A percentile compares a stretch with the other conserved stretches of the same genome.
phyloP scores from a whole-genome alignment of 92 coral and sea anemone genomes.

The Chrysogorgia sp. region DNA sequence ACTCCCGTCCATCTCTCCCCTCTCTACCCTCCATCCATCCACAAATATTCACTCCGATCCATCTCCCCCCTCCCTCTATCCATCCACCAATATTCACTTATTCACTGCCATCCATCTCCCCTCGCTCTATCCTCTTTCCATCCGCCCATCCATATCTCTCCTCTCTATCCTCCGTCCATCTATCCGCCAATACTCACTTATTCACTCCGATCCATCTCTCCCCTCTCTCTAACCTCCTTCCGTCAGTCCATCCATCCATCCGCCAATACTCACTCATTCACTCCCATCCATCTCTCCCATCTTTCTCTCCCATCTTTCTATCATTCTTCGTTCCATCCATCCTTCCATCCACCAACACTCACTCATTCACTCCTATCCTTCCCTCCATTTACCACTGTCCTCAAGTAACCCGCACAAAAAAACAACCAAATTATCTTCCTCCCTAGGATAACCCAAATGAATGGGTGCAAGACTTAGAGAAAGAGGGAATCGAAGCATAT shows the following conservation, averaged over 20 bases:
- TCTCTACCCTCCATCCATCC: background rate
- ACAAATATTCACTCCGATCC: background rate
- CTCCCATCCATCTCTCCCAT: background rate
- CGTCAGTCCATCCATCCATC: too few species aligned
- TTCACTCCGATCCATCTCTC: background rate
- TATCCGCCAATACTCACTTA: too few species aligned
- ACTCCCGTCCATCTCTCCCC: background rate
- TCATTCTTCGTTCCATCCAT: background rate
- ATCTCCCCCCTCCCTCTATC: background rate
- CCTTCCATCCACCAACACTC: background rate
- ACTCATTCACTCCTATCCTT: background rate
- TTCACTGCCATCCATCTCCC: background rate
- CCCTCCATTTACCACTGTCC: background rate
- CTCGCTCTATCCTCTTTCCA: background rate
- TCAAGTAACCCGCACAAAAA: background rate
- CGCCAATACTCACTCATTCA: too few species aligned
- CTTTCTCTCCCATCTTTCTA: background rate
- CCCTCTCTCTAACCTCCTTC: background rate
- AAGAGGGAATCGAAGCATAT: slow-evolving; percentile 84
- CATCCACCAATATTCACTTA: background rate
- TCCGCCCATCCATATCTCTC: too few species aligned
- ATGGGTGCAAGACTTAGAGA: slow-evolving; percentile 73
- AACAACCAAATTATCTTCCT: background rate
- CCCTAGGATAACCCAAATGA: slow-evolving; percentile 84
- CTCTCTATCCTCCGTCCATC: background rate